A percentile compares a stretch with the other conserved stretches of the same genome.
These are phyloP conservation scores for Neolamprologus cancellatus DNA, from an alignment of 2,113 vertebrate species.

Conservation along the genomic window DNA sequence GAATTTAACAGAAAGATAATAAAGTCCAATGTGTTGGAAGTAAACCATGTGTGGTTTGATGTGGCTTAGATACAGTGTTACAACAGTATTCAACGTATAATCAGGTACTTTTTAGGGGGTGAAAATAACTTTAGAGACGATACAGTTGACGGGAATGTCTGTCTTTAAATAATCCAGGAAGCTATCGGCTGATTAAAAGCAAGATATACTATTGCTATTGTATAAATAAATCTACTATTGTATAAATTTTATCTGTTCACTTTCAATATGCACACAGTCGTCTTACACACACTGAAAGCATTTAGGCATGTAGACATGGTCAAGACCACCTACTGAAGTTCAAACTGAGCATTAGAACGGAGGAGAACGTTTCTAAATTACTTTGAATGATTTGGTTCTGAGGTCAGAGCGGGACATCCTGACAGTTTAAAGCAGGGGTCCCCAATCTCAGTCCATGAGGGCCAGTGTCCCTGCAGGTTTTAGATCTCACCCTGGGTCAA, in stretches of 20 bases:
- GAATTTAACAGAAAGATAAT: not conserved
- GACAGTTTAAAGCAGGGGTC: not conserved
- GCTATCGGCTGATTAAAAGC: rapidly evolving
- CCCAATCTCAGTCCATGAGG: no score
- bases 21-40: not conserved
- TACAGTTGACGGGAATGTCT: not conserved
- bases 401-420: not conserved
- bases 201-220: not conserved
- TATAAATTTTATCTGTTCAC: not conserved
- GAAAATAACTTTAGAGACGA: not conserved
- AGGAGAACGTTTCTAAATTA: not conserved
- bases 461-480: no score
- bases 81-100: not conserved
- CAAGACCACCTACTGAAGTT: not conserved
- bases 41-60: not conserved
- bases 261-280: not conserved
- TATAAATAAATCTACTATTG: not conserved
- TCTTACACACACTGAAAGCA: not conserved
- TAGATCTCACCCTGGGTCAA: no score
- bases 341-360: not conserved
- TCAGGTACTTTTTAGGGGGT: not conserved
- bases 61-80: not conserved
- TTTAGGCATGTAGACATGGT: not conserved
- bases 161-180: not conserved
- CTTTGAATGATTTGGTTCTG: not conserved